These are phyloP conservation scores for Ceyx cyanopectus DNA, from an alignment of 2,113 vertebrate genomes.

Conservation along the genomic window DNA sequence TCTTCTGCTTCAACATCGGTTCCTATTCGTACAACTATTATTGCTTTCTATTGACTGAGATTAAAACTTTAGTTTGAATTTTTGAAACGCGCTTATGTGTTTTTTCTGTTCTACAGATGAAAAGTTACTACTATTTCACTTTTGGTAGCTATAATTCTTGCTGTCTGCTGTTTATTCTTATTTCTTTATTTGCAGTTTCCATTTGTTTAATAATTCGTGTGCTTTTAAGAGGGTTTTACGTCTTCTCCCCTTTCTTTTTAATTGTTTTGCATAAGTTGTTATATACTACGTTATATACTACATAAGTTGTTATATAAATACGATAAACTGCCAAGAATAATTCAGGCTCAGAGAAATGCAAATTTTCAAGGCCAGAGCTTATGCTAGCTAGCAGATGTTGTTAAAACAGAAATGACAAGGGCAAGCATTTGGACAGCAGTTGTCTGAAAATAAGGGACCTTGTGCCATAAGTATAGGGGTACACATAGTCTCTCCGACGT, in stretches of 20 bases:
- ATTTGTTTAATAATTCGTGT: background rate
- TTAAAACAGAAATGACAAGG: constrained; percentile 10
- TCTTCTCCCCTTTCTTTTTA: background rate
- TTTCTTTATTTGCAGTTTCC: background rate
- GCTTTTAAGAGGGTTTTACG: background rate
- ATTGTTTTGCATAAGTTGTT: background rate
- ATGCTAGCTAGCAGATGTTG: constrained; percentile 6
- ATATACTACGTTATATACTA: no score
- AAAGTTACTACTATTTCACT: background rate
- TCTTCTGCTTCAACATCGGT: background rate
- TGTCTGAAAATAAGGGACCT: constrained; percentile 7
- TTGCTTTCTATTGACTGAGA: background rate
- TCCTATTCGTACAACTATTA: background rate
- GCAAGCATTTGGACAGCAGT: constrained; percentile 7
- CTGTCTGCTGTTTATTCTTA: background rate
- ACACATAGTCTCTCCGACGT: background rate
- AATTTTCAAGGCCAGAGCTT: constrained; percentile 22
- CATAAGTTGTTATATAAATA: background rate
- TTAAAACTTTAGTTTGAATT: background rate
- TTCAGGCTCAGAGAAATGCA: background rate
- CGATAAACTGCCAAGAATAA: background rate
- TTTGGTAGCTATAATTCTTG: background rate
- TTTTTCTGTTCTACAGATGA: background rate
- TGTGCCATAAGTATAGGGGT: background rate
- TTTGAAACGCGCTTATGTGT: background rate